A percentile compares a stretch with the other conserved stretches of the same genome.
Conservation (phyloP, 2,888 invertebrate genomes). For the Cantharis rufa region DNA sequence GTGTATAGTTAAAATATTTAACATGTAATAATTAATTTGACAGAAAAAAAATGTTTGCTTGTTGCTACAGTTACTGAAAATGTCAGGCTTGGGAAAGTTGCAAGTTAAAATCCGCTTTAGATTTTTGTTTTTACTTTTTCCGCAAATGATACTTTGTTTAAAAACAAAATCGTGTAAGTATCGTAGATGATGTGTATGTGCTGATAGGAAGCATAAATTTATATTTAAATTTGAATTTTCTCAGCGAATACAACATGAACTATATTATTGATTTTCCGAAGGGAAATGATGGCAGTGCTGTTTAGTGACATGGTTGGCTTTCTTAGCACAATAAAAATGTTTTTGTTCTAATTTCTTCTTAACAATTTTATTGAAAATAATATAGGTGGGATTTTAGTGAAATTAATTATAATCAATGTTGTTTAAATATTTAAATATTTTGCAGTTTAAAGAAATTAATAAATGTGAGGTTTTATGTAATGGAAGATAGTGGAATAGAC, state of each 20-base stretch:
- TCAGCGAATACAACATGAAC: slow-evolving; percentile 32
- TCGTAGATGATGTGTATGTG: not conserved
- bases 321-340: not conserved
- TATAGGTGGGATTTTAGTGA: not conserved
- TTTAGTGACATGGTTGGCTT: slow-evolving; percentile 18
- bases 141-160: not conserved
- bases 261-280: slow-evolving; percentile 40
- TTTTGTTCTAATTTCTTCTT: not conserved
- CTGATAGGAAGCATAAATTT: not conserved
- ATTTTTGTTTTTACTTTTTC: not conserved
- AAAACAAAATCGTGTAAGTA: not conserved
- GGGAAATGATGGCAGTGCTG: slow-evolving; percentile 27
- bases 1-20: slow-evolving; percentile 6
- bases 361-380: not conserved
- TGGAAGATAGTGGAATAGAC: slow-evolving; percentile 62
- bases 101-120: not conserved
- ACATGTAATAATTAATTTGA: slow-evolving; percentile 28
- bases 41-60: slow-evolving; percentile 20
- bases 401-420: not conserved
- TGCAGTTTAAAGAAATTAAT: not conserved
- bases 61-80: slow-evolving; percentile 26
- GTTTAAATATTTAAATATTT: not conserved
- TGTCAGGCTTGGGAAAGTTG: not conserved
- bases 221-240: slow-evolving; percentile 20
- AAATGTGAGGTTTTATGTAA: slow-evolving; percentile 35